Evolutionary conservation across 2,888 invertebrate genomes (phyloP).

Genomic region (Dromius quadrimaculatus): DNA sequence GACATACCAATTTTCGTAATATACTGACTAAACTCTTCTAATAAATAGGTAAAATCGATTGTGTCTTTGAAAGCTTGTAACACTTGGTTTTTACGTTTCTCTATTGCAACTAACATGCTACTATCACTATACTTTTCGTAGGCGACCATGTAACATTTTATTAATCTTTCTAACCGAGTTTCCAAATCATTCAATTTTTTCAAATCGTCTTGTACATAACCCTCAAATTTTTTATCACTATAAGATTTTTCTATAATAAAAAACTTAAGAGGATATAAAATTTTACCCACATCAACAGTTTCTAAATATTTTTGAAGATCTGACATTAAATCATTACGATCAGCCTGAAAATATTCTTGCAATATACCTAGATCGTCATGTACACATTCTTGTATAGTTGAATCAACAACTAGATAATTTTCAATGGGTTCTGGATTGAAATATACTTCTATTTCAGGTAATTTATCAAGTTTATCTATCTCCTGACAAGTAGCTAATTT

Average conservation of each 20-base stretch:
- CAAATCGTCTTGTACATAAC: not conserved
- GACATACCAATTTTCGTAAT: conserved; percentile 51
- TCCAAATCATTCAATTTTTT: conserved; percentile 9
- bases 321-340: conserved; percentile 18
- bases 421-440: conserved; percentile 32
- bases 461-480: conserved; percentile 41
- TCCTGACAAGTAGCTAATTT: conserved; percentile 49
- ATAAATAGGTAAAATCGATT: conserved; percentile 39
- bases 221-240: conserved; percentile 14
- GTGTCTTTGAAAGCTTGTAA: not conserved
- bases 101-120: conserved; percentile 10
- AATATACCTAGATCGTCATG: conserved; percentile 52
- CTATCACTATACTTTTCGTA: conserved; percentile 5
- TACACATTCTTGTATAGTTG: conserved; percentile 29
- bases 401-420: conserved; percentile 28
- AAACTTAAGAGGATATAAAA: conserved; percentile 29
- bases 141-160: conserved; percentile 22
- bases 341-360: conserved; percentile 48
- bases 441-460: conserved; percentile 15
- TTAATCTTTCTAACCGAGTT: conserved; percentile 14
- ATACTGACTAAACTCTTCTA: conserved; percentile 51
- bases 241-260: conserved; percentile 26
- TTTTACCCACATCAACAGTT: conserved; percentile 15
- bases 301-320: conserved; percentile 35
- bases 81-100: conserved; percentile 9